Conservation (phyloP, 2,888 invertebrate species). For the Steinernema carpocapsae region DNA sequence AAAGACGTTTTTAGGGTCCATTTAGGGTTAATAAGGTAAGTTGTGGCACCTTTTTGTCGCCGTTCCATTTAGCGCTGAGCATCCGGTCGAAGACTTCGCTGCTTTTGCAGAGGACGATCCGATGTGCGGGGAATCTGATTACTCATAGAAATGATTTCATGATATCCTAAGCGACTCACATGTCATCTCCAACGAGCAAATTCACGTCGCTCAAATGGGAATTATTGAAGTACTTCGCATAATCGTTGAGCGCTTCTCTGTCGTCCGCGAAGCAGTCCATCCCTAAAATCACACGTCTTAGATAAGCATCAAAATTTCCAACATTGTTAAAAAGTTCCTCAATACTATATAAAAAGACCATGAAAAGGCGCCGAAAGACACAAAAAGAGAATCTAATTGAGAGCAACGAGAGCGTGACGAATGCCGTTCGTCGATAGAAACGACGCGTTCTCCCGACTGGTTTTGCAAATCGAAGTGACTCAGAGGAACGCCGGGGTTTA, state of each 20-base stretch:
- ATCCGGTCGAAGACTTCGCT: conserved; percentile 73
- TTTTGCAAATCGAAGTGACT: not conserved
- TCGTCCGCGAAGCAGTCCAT: conserved; percentile 68
- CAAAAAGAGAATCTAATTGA: conserved; percentile 9
- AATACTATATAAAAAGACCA: too few relatives aligned
- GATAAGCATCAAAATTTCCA: not conserved
- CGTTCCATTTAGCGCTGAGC: conserved; percentile 70
- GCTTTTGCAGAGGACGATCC: conserved; percentile 70
- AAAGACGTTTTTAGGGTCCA: conserved; percentile 5
- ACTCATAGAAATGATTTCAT: too few relatives aligned
- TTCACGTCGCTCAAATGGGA: conserved; percentile 65
- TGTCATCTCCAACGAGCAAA: conserved; percentile 69
- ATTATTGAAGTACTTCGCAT: conserved; percentile 68
- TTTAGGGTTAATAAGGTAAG: not conserved
- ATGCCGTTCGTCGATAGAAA: conserved; percentile 15
- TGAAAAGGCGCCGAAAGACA: not conserved
- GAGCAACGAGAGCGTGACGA: conserved; percentile 8
- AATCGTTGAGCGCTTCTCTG: conserved; percentile 67
- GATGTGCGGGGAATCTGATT: conserved; percentile 70
- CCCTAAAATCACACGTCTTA: conserved; percentile 48
- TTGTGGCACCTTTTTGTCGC: conserved; percentile 53
- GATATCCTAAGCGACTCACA: conserved; percentile 48
- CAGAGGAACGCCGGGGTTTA: not conserved
- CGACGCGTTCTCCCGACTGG: not conserved
- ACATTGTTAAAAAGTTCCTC: too few relatives aligned